Percentiles rank a stretch among this genome's conserved stretches.
These are phyloP conservation scores for Epinephelus moara DNA, from an alignment of 2,113 vertebrate genomes.

Conservation along the genomic window DNA sequence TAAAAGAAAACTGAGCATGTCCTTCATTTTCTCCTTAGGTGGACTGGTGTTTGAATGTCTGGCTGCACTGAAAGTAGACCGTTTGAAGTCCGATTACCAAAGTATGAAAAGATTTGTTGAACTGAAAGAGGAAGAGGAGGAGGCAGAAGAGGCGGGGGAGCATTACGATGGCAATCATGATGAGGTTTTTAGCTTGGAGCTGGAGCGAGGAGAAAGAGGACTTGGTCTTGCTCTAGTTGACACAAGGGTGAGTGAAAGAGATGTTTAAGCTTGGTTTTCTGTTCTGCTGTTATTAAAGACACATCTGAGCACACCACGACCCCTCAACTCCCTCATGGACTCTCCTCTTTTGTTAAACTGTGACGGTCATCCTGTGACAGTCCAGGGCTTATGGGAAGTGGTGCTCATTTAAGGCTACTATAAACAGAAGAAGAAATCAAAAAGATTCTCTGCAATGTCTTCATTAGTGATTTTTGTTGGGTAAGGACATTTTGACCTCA, in stretches of 20 bases:
- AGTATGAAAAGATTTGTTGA: conserved; percentile 38
- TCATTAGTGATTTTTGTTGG: too few species aligned
- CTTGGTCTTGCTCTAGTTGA: conserved; percentile 84
- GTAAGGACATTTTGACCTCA: not conserved
- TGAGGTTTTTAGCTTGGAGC: conserved; percentile 84
- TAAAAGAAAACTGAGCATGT: not conserved
- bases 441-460: too few species aligned
- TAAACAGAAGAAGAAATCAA: too few species aligned
- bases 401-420: not conserved
- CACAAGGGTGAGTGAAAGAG: conserved; percentile 76
- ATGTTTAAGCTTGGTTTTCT: not conserved
- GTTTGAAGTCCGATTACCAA: conserved; percentile 27
- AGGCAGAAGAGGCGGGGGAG: conserved; percentile 28
- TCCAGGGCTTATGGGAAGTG: not conserved
- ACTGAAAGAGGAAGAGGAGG: conserved; percentile 68
- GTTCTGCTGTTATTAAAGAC: not conserved
- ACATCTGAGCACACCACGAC: not conserved
- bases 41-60: conserved; percentile 71
- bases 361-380: not conserved
- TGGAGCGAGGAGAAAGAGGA: conserved; percentile 80
- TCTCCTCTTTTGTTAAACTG: not conserved
- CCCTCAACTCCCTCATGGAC: not conserved
- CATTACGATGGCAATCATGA: conserved; percentile 61
- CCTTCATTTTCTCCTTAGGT: conserved; percentile 29
- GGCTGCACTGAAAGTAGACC: conserved; percentile 65